A percentile compares a stretch with the other conserved stretches of the same genome.
phyloP scores from a whole-genome alignment of 2,113 vertebrate species.

The Craseonycteris thonglongyai region DNA sequence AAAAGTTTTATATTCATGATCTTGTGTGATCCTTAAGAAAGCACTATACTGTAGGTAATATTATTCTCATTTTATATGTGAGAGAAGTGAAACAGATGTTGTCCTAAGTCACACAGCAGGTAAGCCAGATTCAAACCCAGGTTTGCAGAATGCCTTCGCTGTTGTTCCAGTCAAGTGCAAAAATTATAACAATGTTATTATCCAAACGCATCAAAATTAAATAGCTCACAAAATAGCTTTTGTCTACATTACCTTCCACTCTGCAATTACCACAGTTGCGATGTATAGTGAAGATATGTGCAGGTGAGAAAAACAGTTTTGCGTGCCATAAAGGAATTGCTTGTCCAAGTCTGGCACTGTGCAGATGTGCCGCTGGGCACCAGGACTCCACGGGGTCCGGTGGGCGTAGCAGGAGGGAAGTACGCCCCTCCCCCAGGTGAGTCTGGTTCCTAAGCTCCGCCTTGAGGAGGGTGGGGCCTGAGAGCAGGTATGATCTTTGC shows the following conservation, averaged over 20 bases:
- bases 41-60: background rate
- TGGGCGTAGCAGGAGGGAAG: background rate
- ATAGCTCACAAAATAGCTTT: conserved; percentile 39
- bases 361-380: conserved; percentile 48
- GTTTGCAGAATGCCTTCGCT: background rate
- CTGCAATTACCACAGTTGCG: conserved; percentile 58
- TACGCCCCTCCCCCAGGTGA: rapidly evolving
- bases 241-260: conserved; percentile 52
- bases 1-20: conserved; percentile 2
- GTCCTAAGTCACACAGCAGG: background rate
- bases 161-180: background rate
- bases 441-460: background rate
- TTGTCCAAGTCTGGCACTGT: conserved; percentile 53
- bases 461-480: background rate
- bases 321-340: conserved; percentile 54
- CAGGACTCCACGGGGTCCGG: background rate
- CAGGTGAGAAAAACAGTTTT: conserved; percentile 65
- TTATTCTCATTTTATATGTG: background rate
- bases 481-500: rapidly evolving
- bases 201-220: conserved; percentile 11
- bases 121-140: background rate
- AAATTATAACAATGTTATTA: conserved; percentile 28
- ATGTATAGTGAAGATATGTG: conserved; percentile 61
- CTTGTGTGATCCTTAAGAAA: conserved; percentile 10
- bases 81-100: background rate